A percentile compares a stretch with the other conserved stretches of the same genome.
Evolutionary conservation across 1,140 invertebrate genomes (phyloP).

Genomic region (Tetramorium parvispinum): DNA sequence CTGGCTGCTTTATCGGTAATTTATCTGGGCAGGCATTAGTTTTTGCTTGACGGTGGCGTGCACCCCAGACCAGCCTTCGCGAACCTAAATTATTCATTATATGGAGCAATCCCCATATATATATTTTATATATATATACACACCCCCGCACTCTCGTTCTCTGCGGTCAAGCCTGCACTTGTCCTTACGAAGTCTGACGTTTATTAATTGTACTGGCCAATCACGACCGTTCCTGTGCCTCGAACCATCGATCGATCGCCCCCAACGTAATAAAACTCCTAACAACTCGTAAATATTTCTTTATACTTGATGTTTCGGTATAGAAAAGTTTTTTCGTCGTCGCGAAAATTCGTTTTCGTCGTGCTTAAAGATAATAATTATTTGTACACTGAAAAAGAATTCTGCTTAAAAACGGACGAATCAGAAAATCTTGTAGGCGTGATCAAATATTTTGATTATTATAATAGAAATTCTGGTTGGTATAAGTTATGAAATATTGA

Average conservation of each 20-base stretch:
- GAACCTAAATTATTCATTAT: slow-evolving; percentile 84
- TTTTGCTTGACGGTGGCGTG: slow-evolving; percentile 84
- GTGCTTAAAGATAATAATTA: too few relatives aligned
- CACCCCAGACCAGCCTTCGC: slow-evolving; percentile 78
- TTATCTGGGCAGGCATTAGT: slow-evolving; percentile 86
- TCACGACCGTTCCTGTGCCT: slow-evolving; percentile 17
- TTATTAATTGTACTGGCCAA: slow-evolving; percentile 65
- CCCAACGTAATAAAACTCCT: slow-evolving; percentile 31
- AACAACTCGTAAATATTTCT: slow-evolving; percentile 16
- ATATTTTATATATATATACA: neutral
- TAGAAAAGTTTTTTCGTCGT: neutral
- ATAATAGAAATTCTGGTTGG: too few relatives aligned
- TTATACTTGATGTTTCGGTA: neutral
- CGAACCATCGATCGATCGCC: slow-evolving; percentile 28
- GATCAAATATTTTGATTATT: too few relatives aligned
- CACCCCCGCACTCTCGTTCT: neutral
- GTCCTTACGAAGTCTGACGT: slow-evolving; percentile 54
- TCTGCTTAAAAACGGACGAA: too few relatives aligned
- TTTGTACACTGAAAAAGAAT: too few relatives aligned
- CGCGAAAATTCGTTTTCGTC: neutral
- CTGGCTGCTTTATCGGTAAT: slow-evolving; percentile 84
- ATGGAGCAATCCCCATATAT: slow-evolving; percentile 75
- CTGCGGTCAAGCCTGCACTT: slow-evolving; percentile 60
- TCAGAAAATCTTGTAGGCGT: too few relatives aligned
- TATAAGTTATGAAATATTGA: too few relatives aligned